Evolutionary conservation across 2,113 vertebrate species (phyloP).

Genomic region (Petrocephalus zakoni): DNA sequence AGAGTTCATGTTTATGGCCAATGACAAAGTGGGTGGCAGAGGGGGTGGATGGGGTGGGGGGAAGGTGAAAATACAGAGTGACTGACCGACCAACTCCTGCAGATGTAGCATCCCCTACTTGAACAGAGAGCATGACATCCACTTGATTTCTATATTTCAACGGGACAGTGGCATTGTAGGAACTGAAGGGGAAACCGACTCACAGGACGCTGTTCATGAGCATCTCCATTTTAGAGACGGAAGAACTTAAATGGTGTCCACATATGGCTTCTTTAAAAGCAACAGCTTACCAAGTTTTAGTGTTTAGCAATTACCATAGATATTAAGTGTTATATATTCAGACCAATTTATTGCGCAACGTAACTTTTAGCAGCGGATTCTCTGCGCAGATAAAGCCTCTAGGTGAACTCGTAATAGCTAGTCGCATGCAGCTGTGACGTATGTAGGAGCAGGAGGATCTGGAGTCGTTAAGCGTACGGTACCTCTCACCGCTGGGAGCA

Average conservation of each 20-base stretch:
- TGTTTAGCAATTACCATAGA: neutral
- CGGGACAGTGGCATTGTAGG: neutral
- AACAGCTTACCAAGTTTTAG: conserved; percentile 9
- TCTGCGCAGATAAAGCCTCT: conserved; percentile 1
- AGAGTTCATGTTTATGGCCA: conserved; percentile 41
- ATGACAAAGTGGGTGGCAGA: conserved; percentile 42
- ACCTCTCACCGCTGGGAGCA: neutral
- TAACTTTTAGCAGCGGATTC: conserved; percentile 2
- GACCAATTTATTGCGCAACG: neutral
- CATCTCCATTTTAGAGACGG: conserved; percentile 8
- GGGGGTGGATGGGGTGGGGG: conserved; percentile 33
- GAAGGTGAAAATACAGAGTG: neutral
- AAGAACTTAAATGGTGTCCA: conserved; percentile 14
- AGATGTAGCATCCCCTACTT: conserved; percentile 34
- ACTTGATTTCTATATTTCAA: neutral
- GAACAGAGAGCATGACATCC: conserved; percentile 36
- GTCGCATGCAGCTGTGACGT: conserved; percentile 13
- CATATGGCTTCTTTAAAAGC: conserved; percentile 20
- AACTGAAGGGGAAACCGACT: conserved; percentile 1
- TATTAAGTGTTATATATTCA: neutral
- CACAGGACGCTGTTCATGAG: neutral
- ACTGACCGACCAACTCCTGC: conserved; percentile 12
- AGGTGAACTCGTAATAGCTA: neutral
- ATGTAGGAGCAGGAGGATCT: neutral
- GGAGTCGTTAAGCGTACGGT: neutral